Evolutionary conservation across 2,113 vertebrate species (phyloP).

Genomic region (Eolophus roseicapilla): DNA sequence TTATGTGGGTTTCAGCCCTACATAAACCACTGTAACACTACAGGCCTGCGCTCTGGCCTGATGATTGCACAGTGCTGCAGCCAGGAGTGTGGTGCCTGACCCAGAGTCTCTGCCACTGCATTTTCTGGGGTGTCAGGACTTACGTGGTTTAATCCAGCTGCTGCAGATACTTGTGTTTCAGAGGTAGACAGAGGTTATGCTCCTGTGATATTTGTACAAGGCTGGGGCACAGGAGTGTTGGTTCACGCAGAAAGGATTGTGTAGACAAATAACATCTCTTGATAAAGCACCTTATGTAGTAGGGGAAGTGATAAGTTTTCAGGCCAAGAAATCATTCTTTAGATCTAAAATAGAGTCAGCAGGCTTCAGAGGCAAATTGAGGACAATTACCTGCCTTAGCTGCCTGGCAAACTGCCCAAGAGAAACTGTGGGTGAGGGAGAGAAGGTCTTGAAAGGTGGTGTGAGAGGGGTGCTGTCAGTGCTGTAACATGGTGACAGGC

Average conservation of each 20-base stretch:
- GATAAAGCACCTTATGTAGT: neutral
- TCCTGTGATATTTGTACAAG: neutral
- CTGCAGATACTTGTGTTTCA: neutral
- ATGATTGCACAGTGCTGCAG: accelerated
- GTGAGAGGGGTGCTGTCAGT: neutral
- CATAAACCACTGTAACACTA: neutral
- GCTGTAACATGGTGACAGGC: neutral
- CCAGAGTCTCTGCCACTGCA: accelerated
- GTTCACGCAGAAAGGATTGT: neutral
- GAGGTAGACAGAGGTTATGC: neutral
- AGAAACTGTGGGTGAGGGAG: neutral
- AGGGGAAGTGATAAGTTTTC: neutral
- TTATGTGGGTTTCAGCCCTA: neutral
- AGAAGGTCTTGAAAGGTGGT: neutral
- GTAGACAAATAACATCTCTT: neutral
- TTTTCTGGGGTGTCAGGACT: neutral
- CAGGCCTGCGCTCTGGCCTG: neutral
- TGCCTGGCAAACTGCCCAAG: neutral
- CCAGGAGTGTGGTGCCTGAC: neutral
- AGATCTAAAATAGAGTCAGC: neutral
- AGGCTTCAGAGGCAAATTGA: neutral
- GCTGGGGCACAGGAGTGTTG: neutral
- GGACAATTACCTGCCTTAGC: neutral
- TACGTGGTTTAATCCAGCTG: neutral
- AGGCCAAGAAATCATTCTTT: neutral